These are phyloP conservation scores for Sebastes nivosus DNA, from an alignment of 2,797 vertebrate species.

Conservation along the genomic window DNA sequence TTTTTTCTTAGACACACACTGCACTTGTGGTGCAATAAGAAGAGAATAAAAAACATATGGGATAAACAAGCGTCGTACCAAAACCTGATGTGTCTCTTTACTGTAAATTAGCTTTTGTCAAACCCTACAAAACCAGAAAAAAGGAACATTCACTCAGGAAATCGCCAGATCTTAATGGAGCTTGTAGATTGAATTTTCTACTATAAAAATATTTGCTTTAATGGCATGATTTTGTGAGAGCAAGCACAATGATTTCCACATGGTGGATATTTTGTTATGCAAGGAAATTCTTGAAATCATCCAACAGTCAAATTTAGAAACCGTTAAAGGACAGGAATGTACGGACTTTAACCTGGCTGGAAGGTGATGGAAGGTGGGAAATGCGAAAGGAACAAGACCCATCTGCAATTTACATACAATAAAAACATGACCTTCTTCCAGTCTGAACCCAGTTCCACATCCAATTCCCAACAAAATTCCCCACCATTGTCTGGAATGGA, in stretches of 20 bases:
- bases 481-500: constrained; percentile 49
- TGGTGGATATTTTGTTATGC: constrained; percentile 53
- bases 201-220: constrained; percentile 25
- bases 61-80: constrained; percentile 55
- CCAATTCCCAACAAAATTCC: constrained; percentile 56
- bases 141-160: constrained; percentile 27
- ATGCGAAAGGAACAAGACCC: constrained; percentile 13
- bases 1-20: constrained; percentile 62
- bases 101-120: constrained; percentile 39
- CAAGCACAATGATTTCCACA: constrained; percentile 54
- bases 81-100: constrained; percentile 52
- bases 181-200: constrained; percentile 11
- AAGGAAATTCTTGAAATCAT: constrained; percentile 42
- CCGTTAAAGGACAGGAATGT: neutral
- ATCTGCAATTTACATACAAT: constrained; percentile 41
- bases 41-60: constrained; percentile 39
- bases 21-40: constrained; percentile 74
- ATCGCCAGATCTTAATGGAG: constrained; percentile 15
- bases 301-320: constrained; percentile 42
- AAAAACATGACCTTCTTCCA: constrained; percentile 45
- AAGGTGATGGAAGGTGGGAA: constrained; percentile 21
- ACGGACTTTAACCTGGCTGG: neutral
- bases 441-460: constrained; percentile 49
- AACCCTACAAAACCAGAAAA: constrained; percentile 47
- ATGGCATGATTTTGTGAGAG: constrained; percentile 5